phyloP scores from a whole-genome alignment of 2,888 invertebrate genomes.

The Neuroscelio doddi region DNA sequence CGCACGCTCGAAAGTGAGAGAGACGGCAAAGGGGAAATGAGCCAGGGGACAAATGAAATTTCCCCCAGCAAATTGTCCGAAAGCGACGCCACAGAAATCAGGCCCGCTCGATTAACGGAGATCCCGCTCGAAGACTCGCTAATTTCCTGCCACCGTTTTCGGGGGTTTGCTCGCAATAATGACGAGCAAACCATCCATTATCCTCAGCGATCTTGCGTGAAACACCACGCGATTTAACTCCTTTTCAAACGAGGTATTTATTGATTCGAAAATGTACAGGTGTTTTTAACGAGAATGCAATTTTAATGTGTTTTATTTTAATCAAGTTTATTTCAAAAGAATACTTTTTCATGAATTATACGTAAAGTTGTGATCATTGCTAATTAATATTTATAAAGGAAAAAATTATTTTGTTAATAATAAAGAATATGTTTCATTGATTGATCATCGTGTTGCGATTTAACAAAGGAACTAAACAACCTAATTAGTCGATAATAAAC shows the following conservation, averaged over 20 bases:
- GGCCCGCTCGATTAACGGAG: constrained; percentile 55
- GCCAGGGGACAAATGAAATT: constrained; percentile 61
- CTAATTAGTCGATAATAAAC: too few relatives aligned
- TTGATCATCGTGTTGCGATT: too few relatives aligned
- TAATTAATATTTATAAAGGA: too few relatives aligned
- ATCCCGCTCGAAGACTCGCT: constrained; percentile 47
- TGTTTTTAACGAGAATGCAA: constrained; percentile 8
- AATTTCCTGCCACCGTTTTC: constrained; percentile 35
- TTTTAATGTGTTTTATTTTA: too few relatives aligned
- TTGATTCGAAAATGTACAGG: too few relatives aligned
- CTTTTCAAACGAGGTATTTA: not conserved
- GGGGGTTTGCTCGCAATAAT: not conserved
- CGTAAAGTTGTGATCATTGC: too few relatives aligned
- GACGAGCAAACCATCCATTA: constrained; percentile 2
- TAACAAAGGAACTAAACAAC: too few relatives aligned
- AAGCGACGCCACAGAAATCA: constrained; percentile 59
- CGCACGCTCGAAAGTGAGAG: constrained; percentile 26
- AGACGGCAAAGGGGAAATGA: constrained; percentile 13
- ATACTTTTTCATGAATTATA: too few relatives aligned
- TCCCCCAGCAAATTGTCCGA: constrained; percentile 62
- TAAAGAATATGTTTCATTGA: too few relatives aligned
- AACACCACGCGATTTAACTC: not conserved
- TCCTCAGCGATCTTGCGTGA: constrained; percentile 6
- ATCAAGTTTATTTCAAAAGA: too few relatives aligned
- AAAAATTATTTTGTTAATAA: too few relatives aligned